These are phyloP conservation scores for Sebastes itinus DNA, from an alignment of 2,797 vertebrate species.

Conservation along the genomic window DNA sequence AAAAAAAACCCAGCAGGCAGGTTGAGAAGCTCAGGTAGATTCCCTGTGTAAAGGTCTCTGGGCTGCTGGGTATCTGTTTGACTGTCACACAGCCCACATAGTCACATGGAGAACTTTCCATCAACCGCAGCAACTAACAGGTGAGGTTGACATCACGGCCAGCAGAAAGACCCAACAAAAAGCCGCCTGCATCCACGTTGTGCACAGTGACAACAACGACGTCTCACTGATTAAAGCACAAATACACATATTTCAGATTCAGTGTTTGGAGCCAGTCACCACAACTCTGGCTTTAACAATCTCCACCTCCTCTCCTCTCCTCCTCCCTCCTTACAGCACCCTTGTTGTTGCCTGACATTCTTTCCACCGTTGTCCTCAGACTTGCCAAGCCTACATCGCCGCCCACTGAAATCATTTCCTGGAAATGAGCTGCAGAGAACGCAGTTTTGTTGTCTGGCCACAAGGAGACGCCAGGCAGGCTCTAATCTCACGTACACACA, in stretches of 20 bases:
- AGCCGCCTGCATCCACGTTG: neutral
- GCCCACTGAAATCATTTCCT: slow-evolving; percentile 67
- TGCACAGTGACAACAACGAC: neutral
- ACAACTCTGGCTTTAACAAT: neutral
- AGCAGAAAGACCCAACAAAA: neutral
- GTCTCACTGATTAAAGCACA: neutral
- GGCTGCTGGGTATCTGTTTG: slow-evolving; percentile 18
- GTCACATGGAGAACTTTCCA: slow-evolving; percentile 48
- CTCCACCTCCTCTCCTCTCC: neutral
- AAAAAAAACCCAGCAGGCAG: neutral
- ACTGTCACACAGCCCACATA: slow-evolving; percentile 20
- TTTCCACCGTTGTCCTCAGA: slow-evolving; percentile 42
- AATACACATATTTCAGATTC: neutral
- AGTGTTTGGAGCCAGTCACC: neutral
- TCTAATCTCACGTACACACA: neutral
- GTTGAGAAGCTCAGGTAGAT: slow-evolving; percentile 35
- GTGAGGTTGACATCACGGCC: neutral
- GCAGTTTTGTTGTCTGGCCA: neutral
- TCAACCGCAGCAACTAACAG: slow-evolving; percentile 8
- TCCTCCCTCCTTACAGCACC: neutral
- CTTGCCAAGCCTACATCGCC: slow-evolving; percentile 31
- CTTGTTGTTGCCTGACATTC: slow-evolving; percentile 43
- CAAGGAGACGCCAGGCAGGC: slow-evolving; percentile 28
- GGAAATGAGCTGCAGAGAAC: slow-evolving; percentile 38
- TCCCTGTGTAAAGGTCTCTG: slow-evolving; percentile 52